These are phyloP conservation scores for Arctocebus calabarensis DNA, from an alignment of 2,797 vertebrate genomes.

Conservation along the genomic window DNA sequence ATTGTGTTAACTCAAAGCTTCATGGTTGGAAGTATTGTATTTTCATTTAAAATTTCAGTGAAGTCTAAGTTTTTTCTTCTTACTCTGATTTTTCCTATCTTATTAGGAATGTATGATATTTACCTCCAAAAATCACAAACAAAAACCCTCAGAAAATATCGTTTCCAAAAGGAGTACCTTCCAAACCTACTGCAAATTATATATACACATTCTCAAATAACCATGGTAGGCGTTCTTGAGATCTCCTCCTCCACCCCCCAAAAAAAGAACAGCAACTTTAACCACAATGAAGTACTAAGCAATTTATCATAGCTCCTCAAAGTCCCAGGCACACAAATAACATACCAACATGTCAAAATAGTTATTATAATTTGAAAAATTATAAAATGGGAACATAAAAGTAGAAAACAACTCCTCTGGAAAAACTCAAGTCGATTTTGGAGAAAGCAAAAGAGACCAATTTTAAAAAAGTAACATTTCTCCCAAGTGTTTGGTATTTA, in stretches of 20 bases:
- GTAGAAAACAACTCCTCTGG: conserved; percentile 52
- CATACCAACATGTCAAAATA: conserved; percentile 58
- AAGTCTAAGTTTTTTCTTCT: neutral
- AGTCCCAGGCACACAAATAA: conserved; percentile 50
- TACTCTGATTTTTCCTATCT: conserved; percentile 15
- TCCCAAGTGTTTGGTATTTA: conserved; percentile 79
- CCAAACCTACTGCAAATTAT: conserved; percentile 58
- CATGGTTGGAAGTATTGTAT: neutral
- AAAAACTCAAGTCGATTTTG: conserved; percentile 61
- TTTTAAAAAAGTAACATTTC: conserved; percentile 81
- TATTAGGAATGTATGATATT: conserved; percentile 33
- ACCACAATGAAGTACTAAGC: conserved; percentile 59
- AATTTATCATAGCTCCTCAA: conserved; percentile 70
- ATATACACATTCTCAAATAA: conserved; percentile 61
- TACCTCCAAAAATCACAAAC: conserved; percentile 45
- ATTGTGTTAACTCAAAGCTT: conserved; percentile 49
- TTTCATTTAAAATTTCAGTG: conserved; percentile 41
- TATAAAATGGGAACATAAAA: conserved; percentile 62
- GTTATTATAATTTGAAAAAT: conserved; percentile 64
- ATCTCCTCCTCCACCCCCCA: neutral
- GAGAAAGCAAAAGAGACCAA: conserved; percentile 18
- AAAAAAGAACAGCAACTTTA: conserved; percentile 54
- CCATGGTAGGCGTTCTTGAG: conserved; percentile 25
- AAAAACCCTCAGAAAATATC: conserved; percentile 32
- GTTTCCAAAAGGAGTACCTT: conserved; percentile 52